Conservation (phyloP, 2,888 invertebrate species). For the Leucania comma region DNA sequence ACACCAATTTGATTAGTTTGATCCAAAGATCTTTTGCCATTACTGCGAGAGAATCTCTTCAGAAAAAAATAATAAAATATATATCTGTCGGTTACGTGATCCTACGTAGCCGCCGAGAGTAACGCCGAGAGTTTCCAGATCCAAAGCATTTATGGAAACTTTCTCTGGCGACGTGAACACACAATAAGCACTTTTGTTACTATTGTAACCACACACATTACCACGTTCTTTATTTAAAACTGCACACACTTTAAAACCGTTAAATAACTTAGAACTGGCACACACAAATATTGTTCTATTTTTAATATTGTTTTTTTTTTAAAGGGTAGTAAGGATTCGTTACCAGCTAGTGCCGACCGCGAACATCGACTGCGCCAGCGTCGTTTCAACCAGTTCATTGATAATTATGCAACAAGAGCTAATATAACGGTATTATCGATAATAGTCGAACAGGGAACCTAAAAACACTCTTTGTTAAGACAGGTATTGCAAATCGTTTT, state of each 20-base stretch:
- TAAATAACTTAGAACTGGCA: slow-evolving; percentile 21
- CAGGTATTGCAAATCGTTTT: slow-evolving; percentile 54
- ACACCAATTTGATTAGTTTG: background rate
- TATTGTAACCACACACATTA: slow-evolving; percentile 41
- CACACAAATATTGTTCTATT: slow-evolving; percentile 17
- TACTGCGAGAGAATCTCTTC: background rate
- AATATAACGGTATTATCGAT: slow-evolving; percentile 81
- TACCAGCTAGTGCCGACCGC: slow-evolving; percentile 76
- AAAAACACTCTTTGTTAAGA: slow-evolving; percentile 67
- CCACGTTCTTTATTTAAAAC: slow-evolving; percentile 37
- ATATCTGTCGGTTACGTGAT: slow-evolving; percentile 42
- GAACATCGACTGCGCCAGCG: slow-evolving; percentile 75
- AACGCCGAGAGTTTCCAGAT: slow-evolving; percentile 66
- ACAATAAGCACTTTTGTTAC: slow-evolving; percentile 60
- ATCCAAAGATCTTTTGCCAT: background rate
- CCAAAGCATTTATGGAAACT: slow-evolving; percentile 71
- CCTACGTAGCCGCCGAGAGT: slow-evolving; percentile 26
- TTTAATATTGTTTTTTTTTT: slow-evolving; percentile 40
- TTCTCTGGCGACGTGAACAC: slow-evolving; percentile 67
- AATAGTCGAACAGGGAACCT: slow-evolving; percentile 62
- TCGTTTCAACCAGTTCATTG: slow-evolving; percentile 72
- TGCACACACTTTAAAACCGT: slow-evolving; percentile 22
- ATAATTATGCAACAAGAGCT: slow-evolving; percentile 81
- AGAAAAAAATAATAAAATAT: slow-evolving; percentile 16
- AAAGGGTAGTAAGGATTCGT: slow-evolving; percentile 61